phyloP scores from a whole-genome alignment of 2,888 invertebrate genomes.

The Abrostola triplasia region DNA sequence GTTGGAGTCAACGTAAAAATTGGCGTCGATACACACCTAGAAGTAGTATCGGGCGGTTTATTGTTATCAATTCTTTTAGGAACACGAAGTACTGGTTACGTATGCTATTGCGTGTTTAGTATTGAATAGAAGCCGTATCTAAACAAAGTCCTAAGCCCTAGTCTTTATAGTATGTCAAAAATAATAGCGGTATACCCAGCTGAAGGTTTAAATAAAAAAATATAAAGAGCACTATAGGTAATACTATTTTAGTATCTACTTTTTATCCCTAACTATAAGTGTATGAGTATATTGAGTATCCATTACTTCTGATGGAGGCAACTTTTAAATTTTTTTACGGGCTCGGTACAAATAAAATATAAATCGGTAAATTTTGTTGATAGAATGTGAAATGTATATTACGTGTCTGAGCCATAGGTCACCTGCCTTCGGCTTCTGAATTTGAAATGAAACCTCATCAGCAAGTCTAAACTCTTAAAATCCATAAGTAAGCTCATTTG shows the following conservation, averaged over 20 bases:
- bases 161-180: too few relatives aligned
- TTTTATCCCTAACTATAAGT: too few relatives aligned
- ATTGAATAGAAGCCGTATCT: too few relatives aligned
- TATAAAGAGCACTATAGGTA: too few relatives aligned
- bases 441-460: slow-evolving; percentile 60
- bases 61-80: neutral
- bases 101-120: neutral
- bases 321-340: too few relatives aligned
- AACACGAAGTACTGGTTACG: neutral
- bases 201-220: too few relatives aligned
- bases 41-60: neutral
- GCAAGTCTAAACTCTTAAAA: slow-evolving; percentile 62
- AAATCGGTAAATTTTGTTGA: slow-evolving; percentile 8
- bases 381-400: slow-evolving; percentile 31
- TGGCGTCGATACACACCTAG: neutral
- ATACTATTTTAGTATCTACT: too few relatives aligned
- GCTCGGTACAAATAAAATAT: neutral
- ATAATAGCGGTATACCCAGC: too few relatives aligned
- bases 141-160: too few relatives aligned
- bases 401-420: slow-evolving; percentile 26
- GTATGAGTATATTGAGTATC: too few relatives aligned
- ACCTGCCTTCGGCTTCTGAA: slow-evolving; percentile 47
- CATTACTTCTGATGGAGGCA: too few relatives aligned
- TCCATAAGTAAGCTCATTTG: slow-evolving; percentile 56
- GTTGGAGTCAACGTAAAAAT: slow-evolving; percentile 18